A percentile compares a stretch with the other conserved stretches of the same genome.
Evolutionary conservation across 1,140 invertebrate species (phyloP).

Genomic region (Trachymyrmex cornetzi): DNA sequence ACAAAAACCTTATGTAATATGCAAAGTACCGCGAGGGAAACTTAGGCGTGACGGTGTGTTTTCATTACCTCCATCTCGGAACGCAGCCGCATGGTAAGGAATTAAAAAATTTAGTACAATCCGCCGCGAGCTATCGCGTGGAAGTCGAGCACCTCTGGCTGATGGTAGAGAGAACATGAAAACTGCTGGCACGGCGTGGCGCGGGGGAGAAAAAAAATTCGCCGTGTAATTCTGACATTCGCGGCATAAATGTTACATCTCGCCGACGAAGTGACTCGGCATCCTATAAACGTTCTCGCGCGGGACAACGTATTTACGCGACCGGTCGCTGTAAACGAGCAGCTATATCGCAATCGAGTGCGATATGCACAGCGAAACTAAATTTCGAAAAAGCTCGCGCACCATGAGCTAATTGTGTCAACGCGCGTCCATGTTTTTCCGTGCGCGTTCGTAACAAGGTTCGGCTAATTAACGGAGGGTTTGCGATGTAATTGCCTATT

Average conservation of each 20-base stretch:
- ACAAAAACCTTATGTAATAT: slow-evolving; percentile 17
- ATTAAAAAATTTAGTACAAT: slow-evolving; percentile 73
- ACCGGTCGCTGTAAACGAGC: slow-evolving; percentile 21
- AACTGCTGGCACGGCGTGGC: background rate
- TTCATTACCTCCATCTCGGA: slow-evolving; percentile 53
- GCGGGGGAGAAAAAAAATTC: slow-evolving; percentile 28
- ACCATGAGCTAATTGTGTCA: slow-evolving; percentile 55
- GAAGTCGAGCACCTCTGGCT: slow-evolving; percentile 56
- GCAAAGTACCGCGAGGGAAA: slow-evolving; percentile 11
- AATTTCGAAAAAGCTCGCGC: slow-evolving; percentile 57
- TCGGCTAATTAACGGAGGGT: slow-evolving; percentile 58
- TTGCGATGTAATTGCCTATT: slow-evolving; percentile 60
- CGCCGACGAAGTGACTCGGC: slow-evolving; percentile 44
- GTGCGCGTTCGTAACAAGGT: slow-evolving; percentile 50
- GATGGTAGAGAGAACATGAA: slow-evolving; percentile 5
- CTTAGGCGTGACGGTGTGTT: slow-evolving; percentile 7
- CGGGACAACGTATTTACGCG: background rate
- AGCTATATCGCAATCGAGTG: slow-evolving; percentile 39
- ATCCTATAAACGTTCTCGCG: slow-evolving; percentile 32
- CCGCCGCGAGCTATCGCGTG: slow-evolving; percentile 64
- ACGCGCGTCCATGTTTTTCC: slow-evolving; percentile 52
- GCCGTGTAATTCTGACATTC: slow-evolving; percentile 59
- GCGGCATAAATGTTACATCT: slow-evolving; percentile 65
- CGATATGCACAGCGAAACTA: slow-evolving; percentile 30
- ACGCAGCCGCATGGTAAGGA: slow-evolving; percentile 4